phyloP scores from a whole-genome alignment of 2,113 vertebrate species.

The Strix aluco region DNA sequence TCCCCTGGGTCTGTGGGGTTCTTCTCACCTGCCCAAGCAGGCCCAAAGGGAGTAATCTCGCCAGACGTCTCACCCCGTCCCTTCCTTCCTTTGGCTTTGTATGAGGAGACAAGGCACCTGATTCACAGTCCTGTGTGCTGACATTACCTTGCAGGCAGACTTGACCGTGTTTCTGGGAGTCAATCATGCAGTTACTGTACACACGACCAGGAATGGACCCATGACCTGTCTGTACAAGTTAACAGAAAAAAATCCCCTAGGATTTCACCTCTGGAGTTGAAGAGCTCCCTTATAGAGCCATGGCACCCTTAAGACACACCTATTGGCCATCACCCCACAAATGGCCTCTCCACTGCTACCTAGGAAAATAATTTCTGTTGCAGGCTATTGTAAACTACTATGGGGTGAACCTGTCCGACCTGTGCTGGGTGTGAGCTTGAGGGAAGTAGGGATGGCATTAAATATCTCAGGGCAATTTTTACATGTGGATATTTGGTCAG shows the following conservation, averaged over 20 bases:
- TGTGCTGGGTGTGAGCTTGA: neutral
- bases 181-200: neutral
- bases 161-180: neutral
- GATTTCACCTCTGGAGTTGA: neutral
- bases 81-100: neutral
- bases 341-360: neutral
- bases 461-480: neutral
- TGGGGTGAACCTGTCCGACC: neutral
- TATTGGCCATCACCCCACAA: neutral
- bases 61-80: neutral
- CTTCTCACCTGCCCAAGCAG: neutral
- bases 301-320: neutral
- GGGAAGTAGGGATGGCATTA: neutral
- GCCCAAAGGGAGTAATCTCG: neutral
- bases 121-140: neutral
- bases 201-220: neutral
- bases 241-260: neutral
- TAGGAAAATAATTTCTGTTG: neutral
- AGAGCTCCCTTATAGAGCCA: neutral
- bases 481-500: accelerated
- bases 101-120: neutral
- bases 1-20: accelerated
- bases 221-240: neutral
- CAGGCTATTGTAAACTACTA: neutral
- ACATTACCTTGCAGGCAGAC: neutral